Evolutionary conservation across 2,888 invertebrate species (phyloP).

Genomic region (Polia nebulosa): DNA sequence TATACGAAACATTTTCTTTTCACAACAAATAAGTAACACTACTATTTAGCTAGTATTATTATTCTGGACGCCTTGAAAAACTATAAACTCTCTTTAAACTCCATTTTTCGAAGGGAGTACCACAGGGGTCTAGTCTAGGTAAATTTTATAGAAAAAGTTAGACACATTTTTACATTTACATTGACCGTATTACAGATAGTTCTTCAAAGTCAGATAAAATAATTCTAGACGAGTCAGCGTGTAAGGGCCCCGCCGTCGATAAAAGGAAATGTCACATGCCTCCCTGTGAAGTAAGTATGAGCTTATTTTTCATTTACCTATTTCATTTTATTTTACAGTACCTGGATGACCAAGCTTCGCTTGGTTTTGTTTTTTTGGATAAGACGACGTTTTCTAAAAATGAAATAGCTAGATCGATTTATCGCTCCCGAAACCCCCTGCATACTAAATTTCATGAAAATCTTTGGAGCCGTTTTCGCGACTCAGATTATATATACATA

Average conservation of each 20-base stretch:
- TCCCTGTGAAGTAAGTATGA: conserved; percentile 83
- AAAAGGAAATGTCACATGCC: conserved; percentile 86
- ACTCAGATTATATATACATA: too few relatives aligned
- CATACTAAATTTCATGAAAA: too few relatives aligned
- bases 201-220: conserved; percentile 77
- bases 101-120: not conserved
- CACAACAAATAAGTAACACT: not conserved
- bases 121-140: conserved; percentile 5
- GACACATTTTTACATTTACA: not conserved
- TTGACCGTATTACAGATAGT: conserved; percentile 73
- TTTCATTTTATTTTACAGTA: not conserved
- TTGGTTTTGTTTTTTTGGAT: too few relatives aligned
- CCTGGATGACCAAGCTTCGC: too few relatives aligned
- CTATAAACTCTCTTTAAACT: not conserved
- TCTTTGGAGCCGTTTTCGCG: too few relatives aligned
- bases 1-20: not conserved
- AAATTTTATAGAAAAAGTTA: not conserved
- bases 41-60: not conserved
- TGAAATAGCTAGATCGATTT: too few relatives aligned
- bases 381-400: too few relatives aligned
- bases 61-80: not conserved
- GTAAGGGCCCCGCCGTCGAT: conserved; percentile 79
- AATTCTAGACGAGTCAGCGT: conserved; percentile 81
- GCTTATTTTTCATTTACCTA: not conserved
- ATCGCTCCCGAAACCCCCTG: too few relatives aligned